Evolutionary conservation across 2,888 invertebrate genomes (phyloP), one percentile per base, ranked within the genome.

Genomic region (Calameuta pallipes): DNA sequence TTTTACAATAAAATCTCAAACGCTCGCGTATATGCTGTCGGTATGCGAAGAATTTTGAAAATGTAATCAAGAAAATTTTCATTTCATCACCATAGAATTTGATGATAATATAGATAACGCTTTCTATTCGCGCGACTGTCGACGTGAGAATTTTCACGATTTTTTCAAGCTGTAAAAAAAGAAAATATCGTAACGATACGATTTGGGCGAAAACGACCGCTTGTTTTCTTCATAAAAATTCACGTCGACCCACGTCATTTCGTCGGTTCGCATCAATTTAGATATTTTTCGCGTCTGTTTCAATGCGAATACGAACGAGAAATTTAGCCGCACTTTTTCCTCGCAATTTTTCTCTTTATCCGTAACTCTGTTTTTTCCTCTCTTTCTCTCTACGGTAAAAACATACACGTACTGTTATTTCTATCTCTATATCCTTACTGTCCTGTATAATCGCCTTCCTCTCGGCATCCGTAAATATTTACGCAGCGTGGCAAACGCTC

Each of bases 391-490:
- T 3, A 36, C 36, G 0, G 11, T 15, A 12, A 34, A 34, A 0
- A 69, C 30, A 3, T 34, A 78, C 74, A 78, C 75, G 73, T 70
- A 34, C 76, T 82, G 69, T 35, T 77, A 34, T 77, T 56, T 56
- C 56, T 23, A 23, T 56, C 56, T 56, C 56, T 23, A 23, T 56
- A 56, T 56, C 56, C 56, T 56, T 73, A 69, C 75, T 73, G 37
- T 34, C 75, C 69, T 74, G 74, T 74, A 75, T 76, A 80, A 76
- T 80, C 78, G 75, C 76, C 34, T 37, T 76, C 79, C 81, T 80
- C 81, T 81, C 80, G 81, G 78, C 74, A 73, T 83, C 83, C 85
- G 87, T 87, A 87, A 87, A 87, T 87, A 87, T 87, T 87, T 87
- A 86, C 86, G 82, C 78, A 80, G 78, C 79, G 74, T 73, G 80